Base-by-base conservation (phyloP, 2,113 vertebrate genomes). In the Struthidea cinerea region DNA sequence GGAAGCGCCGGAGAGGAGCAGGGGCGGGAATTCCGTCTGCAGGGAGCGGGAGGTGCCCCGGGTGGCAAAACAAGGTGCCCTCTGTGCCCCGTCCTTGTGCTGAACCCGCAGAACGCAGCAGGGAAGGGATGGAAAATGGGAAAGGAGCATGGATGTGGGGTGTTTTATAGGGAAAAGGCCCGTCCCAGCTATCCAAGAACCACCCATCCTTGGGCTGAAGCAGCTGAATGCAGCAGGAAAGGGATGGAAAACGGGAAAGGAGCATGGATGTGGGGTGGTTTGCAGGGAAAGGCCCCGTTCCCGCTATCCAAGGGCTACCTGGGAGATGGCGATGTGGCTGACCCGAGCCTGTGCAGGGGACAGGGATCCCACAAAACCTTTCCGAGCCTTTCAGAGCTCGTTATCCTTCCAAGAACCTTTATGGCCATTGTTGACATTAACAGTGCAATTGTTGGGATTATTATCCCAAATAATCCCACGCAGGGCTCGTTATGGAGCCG, bases 241-340 rank as follows among this genome's bases (percentile, higher is more conserved):
- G 15, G 52, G 44, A 16, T 28, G 55, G 82, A 5, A 53, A 60
- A n/a, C 11, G 39, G 26, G 42, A 53, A 61, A 30, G 26, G 13
- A 65, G 2, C 0, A 0, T 15, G 13, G 15, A 6, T 41, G 12
- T 9, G 12, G 19, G 16, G 18, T 42, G 67, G 18, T 42, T 59
- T 64, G 11, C 24, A 35, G 6, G 19, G 30, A 39, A 49, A 65
- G 5, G 27, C 71, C 57, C 30, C 1, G 0, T 13, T 28, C 22
- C 55, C 23, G 4, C 19, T n/a, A 1, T 16, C 74, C 80, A 49
- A 21, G 14, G 52, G 27, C 13, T 17, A 6, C 4, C 26, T 11
- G 19, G 11, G 68, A 83, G 22, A 7, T 1, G 5, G 70, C 50
- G 33, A 28, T 23, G 26, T 2, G 1, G 37, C 32, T 18, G 61